Evolutionary conservation across 2,113 vertebrate genomes (phyloP), one percentile per base, ranked within the genome.

Genomic region (Sapayoa aenigma): DNA sequence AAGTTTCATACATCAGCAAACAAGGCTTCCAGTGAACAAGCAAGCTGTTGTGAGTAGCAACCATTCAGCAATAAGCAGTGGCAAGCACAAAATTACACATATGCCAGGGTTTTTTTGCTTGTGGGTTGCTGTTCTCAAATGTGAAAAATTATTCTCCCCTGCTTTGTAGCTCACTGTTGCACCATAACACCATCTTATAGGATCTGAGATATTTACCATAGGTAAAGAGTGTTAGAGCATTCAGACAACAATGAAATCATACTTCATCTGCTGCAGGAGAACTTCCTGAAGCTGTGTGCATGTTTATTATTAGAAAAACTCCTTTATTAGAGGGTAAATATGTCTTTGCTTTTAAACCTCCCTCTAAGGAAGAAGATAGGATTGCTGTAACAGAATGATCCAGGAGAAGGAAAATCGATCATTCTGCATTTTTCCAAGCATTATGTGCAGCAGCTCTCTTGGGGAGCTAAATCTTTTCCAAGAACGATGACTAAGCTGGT

Each of bases 41-140:
- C 84, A 81, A 80, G 41, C 46, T 90, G 78, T 94, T 96, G 94
- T 96, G 92, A 88, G 79, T 78, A 94, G 83, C 92, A 95, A 27
- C 76, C 76, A 80, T 90, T 95, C 79, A 90, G 72, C 77, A 77
- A 52, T 71, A 60, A 84, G 58, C 77, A 73, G 56, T 50, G 24
- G 73, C 62, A 81, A 93, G 83, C 85, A 84, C 41, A 59, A 83
- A 93, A 94, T 82, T 53, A 69, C 84, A 94, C 30, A 16, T 60
- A 35, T 39, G 65, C 93, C 39, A 59, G 68, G 9, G 15, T 11
- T 39, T 86, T 93, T 85, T 83, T 90, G 59, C 68, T 86, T 87
- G 67, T 67, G 53, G 55, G 35, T 75, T 87, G 68, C 58, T 27
- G 68, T 92, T 86, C 79, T 86, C 41, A 42, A 75, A 86, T 25